Conservation (phyloP, 2,888 invertebrate species). For the Serrognathus titanus region DNA sequence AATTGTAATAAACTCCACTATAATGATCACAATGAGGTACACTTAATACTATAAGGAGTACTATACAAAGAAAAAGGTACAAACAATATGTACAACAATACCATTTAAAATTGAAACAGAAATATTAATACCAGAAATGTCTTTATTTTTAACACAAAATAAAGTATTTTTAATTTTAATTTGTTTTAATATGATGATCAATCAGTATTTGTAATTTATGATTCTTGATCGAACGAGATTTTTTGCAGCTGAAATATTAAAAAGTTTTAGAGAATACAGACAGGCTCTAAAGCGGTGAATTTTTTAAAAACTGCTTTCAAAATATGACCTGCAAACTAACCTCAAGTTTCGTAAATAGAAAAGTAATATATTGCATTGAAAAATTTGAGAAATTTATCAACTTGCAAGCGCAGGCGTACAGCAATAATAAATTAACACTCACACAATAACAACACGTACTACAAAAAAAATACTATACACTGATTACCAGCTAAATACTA, state of each 20-base stretch:
- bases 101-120: conserved; percentile 10
- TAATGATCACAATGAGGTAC: conserved; percentile 32
- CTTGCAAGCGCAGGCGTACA: conserved; percentile 14
- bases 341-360: not conserved
- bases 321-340: not conserved
- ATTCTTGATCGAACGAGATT: not conserved
- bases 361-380: conserved; percentile 8
- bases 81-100: conserved; percentile 8
- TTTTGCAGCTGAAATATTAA: too few species aligned
- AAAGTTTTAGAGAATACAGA: not conserved
- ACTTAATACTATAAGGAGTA: conserved; percentile 29
- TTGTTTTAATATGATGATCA: not conserved
- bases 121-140: conserved; percentile 9
- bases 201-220: not conserved
- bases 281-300: not conserved
- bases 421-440: conserved; percentile 22
- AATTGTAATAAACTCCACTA: conserved; percentile 12
- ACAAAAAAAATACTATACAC: conserved; percentile 23
- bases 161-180: conserved; percentile 1
- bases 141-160: not conserved
- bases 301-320: not conserved
- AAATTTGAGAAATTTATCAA: conserved; percentile 6
- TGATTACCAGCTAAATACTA: conserved; percentile 15
- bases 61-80: conserved; percentile 19
- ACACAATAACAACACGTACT: conserved; percentile 11